Evolutionary conservation across 2,888 invertebrate species (phyloP).

Genomic region (Trichacis sp.): DNA sequence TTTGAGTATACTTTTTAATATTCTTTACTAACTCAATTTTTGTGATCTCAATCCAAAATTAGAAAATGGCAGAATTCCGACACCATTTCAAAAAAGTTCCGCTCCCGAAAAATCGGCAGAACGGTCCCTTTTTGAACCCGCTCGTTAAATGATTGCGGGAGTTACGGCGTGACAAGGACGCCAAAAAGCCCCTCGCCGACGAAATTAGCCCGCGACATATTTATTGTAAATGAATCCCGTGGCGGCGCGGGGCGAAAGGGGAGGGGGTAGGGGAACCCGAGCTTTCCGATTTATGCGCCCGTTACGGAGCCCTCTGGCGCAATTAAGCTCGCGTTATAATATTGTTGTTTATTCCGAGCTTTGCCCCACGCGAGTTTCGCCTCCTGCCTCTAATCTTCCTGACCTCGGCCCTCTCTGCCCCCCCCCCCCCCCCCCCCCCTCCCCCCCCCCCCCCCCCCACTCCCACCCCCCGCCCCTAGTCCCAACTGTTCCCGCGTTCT

Average conservation of each 20-base stretch:
- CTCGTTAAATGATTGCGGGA: slow-evolving; percentile 31
- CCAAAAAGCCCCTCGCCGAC: slow-evolving; percentile 51
- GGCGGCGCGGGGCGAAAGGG: slow-evolving; percentile 38
- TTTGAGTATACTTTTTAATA: no score
- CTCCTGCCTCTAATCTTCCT: slow-evolving; percentile 52
- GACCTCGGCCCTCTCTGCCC: slow-evolving; percentile 41
- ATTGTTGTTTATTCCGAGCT: slow-evolving; percentile 67
- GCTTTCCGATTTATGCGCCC: slow-evolving; percentile 64
- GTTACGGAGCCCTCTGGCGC: slow-evolving; percentile 65
- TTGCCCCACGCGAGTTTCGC: slow-evolving; percentile 56
- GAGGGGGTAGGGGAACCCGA: slow-evolving; percentile 45
- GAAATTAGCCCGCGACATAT: slow-evolving; percentile 67
- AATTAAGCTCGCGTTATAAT: slow-evolving; percentile 69
- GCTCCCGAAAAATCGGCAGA: slow-evolving; percentile 3
- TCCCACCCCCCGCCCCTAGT: no score
- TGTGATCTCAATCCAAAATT: no score
- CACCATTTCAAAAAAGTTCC: no score
- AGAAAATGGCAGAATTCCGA: no score
- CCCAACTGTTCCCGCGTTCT: no score
- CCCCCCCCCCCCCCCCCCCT: no score
- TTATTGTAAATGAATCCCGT: slow-evolving; percentile 68
- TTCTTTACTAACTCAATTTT: no score
- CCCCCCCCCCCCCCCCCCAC: no score
- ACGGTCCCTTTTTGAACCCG: slow-evolving; percentile 12
- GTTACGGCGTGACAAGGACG: slow-evolving; percentile 25